phyloP scores from a whole-genome alignment of 2,888 invertebrate species.

The Nomada ruficornis region DNA sequence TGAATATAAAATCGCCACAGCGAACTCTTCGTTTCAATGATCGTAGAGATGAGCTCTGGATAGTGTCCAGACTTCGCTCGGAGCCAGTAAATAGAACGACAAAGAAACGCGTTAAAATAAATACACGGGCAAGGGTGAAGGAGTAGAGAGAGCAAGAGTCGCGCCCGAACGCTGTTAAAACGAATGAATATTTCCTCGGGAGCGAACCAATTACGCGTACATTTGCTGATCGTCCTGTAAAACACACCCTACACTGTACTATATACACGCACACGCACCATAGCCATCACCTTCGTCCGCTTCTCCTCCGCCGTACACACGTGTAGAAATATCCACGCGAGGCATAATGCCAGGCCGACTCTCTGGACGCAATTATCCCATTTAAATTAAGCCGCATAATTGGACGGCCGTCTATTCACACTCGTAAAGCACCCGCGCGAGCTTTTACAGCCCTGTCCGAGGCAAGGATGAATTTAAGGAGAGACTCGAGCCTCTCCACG shows the following conservation, averaged over 20 bases:
- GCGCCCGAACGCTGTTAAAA: slow-evolving; percentile 22
- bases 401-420: slow-evolving; percentile 83
- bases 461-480: slow-evolving; percentile 71
- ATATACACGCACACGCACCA: background rate
- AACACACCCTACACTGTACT: slow-evolving; percentile 42
- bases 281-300: background rate
- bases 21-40: slow-evolving; percentile 13
- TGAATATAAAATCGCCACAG: background rate
- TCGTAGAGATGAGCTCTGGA: background rate
- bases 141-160: background rate
- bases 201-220: slow-evolving; percentile 68
- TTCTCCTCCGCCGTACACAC: background rate
- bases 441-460: slow-evolving; percentile 76
- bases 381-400: slow-evolving; percentile 84
- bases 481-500: slow-evolving; percentile 50
- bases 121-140: slow-evolving; percentile 20
- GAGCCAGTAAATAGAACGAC: background rate
- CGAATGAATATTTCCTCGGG: slow-evolving; percentile 60
- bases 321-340: slow-evolving; percentile 53
- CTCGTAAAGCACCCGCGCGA: slow-evolving; percentile 80
- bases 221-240: slow-evolving; percentile 47
- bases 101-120: slow-evolving; percentile 46
- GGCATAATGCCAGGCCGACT: slow-evolving; percentile 58
- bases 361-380: slow-evolving; percentile 82
- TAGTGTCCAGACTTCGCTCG: background rate